Percentiles rank a stretch among this genome's conserved stretches.
Conservation (phyloP, 2,888 invertebrate species). For the Chrysomela aeneicollis region DNA sequence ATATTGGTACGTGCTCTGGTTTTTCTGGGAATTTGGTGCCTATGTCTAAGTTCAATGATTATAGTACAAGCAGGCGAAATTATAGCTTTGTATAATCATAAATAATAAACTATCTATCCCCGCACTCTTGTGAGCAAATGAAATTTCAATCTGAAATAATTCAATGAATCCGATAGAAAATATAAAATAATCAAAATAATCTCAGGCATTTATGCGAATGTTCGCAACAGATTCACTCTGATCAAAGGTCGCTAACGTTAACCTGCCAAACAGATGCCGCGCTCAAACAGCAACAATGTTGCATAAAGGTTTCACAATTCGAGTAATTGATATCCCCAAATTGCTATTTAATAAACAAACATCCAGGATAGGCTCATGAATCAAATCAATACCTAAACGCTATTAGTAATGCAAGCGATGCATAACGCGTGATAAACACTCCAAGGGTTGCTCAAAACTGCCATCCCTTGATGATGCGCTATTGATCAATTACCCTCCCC, state of each 20-base stretch:
- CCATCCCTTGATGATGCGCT: slow-evolving; percentile 52
- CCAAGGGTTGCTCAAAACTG: slow-evolving; percentile 47
- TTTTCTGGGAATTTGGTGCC: too few species aligned
- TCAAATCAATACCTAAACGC: slow-evolving; percentile 53
- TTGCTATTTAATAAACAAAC: slow-evolving; percentile 40
- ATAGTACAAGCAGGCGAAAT: too few species aligned
- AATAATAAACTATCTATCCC: too few species aligned
- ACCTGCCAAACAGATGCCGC: neutral
- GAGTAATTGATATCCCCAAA: slow-evolving; percentile 31
- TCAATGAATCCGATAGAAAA: too few species aligned
- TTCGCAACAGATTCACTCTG: neutral
- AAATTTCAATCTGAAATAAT: too few species aligned
- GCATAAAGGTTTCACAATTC: slow-evolving; percentile 22
- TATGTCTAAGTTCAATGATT: too few species aligned
- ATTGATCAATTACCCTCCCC: slow-evolving; percentile 56
- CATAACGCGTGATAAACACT: slow-evolving; percentile 50
- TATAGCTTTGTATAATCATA: too few species aligned
- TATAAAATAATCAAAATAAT: too few species aligned
- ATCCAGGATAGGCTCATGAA: slow-evolving; percentile 35
- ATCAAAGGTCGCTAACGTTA: neutral
- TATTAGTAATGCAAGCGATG: slow-evolving; percentile 51
- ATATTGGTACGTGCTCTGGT: too few species aligned
- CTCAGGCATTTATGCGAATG: neutral
- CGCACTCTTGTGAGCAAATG: too few species aligned
- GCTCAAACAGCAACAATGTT: neutral